Conservation (phyloP, 2,888 invertebrate species). For the Leucophenga montana region DNA sequence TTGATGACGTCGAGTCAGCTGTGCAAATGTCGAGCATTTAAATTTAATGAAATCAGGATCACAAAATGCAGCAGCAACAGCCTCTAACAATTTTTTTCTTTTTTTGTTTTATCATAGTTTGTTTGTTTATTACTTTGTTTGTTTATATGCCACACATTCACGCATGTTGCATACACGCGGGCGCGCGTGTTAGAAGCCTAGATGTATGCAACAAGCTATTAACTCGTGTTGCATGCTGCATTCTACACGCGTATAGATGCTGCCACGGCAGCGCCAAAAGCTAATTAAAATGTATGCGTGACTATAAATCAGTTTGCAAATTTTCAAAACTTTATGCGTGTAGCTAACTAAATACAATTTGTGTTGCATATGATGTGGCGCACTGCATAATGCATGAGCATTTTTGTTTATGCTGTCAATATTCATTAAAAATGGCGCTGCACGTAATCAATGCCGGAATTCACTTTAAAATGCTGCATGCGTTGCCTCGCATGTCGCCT, state of each 20-base stretch:
- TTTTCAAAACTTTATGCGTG: neutral
- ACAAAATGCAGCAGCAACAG: too few species aligned
- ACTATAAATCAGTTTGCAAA: slow-evolving; percentile 5
- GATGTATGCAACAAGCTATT: too few species aligned
- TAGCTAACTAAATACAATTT: neutral
- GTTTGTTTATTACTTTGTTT: too few species aligned
- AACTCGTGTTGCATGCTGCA: too few species aligned
- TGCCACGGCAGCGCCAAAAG: neutral
- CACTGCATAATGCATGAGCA: neutral
- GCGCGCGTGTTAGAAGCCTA: too few species aligned
- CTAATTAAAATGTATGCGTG: slow-evolving; percentile 15
- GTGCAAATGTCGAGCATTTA: neutral
- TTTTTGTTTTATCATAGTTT: too few species aligned
- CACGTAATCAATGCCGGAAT: slow-evolving; percentile 4
- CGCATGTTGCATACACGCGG: too few species aligned
- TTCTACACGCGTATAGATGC: neutral
- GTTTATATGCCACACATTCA: too few species aligned
- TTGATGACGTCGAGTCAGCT: too few species aligned
- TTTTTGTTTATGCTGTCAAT: slow-evolving; percentile 17
- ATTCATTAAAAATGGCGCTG: slow-evolving; percentile 15
- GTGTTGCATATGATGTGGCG: neutral
- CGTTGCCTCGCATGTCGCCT: neutral
- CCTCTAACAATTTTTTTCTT: too few species aligned
- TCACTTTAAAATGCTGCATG: neutral
- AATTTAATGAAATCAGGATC: neutral